These are phyloP conservation scores for Onthophagus sagittarius DNA, from an alignment of 2,888 invertebrate genomes.

Conservation along the genomic window DNA sequence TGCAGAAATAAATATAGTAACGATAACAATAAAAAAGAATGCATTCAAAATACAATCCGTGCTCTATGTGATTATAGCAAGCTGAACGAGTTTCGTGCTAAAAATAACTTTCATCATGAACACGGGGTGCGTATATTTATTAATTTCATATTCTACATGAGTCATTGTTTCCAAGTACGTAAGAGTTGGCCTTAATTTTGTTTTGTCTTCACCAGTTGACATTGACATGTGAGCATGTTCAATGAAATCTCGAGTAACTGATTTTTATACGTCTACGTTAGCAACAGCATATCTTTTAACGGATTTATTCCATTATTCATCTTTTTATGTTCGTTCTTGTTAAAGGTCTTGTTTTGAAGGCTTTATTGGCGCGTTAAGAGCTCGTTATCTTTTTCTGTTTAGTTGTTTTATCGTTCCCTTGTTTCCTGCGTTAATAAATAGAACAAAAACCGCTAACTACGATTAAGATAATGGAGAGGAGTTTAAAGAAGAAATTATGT, in stretches of 20 bases:
- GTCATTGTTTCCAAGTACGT: not conserved
- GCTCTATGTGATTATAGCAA: not conserved
- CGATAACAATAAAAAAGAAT: not conserved
- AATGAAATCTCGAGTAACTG: not conserved
- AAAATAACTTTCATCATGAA: not conserved
- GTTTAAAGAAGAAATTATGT: not conserved
- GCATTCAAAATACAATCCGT: not conserved
- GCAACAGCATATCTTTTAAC: not conserved
- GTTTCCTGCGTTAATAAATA: not conserved
- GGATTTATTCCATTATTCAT: not conserved
- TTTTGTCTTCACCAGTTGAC: constrained; percentile 4
- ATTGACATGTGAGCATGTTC: not conserved
- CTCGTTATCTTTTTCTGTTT: not conserved
- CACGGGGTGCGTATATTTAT: not conserved
- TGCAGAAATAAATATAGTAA: not conserved
- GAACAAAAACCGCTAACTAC: not conserved
- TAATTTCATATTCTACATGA: not conserved
- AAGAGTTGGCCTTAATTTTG: constrained; percentile 6
- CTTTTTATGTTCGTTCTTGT: not conserved
- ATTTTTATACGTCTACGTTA: not conserved
- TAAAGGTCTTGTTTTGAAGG: not conserved
- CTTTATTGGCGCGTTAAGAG: not conserved
- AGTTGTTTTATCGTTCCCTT: not conserved
- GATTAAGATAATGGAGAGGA: not conserved
- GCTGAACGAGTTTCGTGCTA: not conserved